Base-by-base conservation (phyloP, 2,113 vertebrate species). In the Microcebus griseorufus region DNA sequence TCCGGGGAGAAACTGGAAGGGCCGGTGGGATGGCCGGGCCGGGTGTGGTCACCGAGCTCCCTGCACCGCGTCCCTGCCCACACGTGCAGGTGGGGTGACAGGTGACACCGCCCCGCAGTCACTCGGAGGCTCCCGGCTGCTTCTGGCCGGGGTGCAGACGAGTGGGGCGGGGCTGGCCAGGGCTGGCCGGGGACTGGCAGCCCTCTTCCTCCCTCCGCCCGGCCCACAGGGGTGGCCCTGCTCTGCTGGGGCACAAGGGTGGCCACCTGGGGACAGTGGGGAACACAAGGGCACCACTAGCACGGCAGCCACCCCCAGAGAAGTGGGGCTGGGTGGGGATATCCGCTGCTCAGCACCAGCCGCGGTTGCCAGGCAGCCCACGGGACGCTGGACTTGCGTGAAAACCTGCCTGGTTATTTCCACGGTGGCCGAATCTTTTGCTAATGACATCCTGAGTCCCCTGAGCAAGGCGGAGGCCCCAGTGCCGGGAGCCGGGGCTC, bases 1-100 rank as follows among this genome's bases (percentile, higher is more conserved):
- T 67, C 64, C 6, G 6, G 17, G 20, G 20, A 90, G 64, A 87
- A 83, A 58, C 94, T 55, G 78, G 93, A 58, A 55, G 80, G 67
- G 45, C 78, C 37, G 20, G 93, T 34, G 88, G 90, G 70, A 42
- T 25, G 1, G 87, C 62, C 13, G 27, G 17, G 45, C 9, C 13
- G 27, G 17, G 45, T 7, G 42, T 22, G 20, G 55, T 45, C 5
- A 6, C 20, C 48, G 0, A 0, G 79, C 90, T 79, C 8, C 93
- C 94, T 11, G 94, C 3, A 0, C 22, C 1, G 42, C 13, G 58
- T 32, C 80, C 60, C 42, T 8, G 11, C 48, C 76, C 16, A 58
- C 70, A 23, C 45, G 0, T 16, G 34, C 22, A 45, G 20, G 25
- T 29, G 18, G 37, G n/a, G n/a, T 10, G 42, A 34, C 73, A 14